A percentile compares a stretch with the other conserved stretches of the same genome.
These are phyloP conservation scores for Agrotis exclamationis DNA, from an alignment of 2,888 invertebrate species.

Conservation along the genomic window DNA sequence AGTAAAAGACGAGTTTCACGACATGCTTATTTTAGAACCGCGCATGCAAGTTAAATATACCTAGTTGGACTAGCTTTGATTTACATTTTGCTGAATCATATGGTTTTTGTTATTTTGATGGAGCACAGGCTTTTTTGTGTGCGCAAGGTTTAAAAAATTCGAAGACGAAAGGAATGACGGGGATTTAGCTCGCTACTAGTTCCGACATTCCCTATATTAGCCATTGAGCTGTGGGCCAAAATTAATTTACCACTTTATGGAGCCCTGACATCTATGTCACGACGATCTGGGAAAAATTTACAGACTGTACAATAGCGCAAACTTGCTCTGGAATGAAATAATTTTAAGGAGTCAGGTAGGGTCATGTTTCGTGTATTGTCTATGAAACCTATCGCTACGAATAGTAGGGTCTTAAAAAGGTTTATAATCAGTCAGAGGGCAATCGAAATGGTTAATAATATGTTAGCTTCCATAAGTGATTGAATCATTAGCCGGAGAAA, in stretches of 20 bases:
- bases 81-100: not conserved
- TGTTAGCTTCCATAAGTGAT: too few species aligned
- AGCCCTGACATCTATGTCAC: not conserved
- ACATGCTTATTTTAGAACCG: conserved; percentile 4
- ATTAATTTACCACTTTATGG: not conserved
- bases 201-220: too few species aligned
- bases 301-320: not conserved
- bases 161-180: not conserved
- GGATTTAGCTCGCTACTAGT: not conserved
- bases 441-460: too few species aligned
- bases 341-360: not conserved
- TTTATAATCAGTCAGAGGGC: too few species aligned
- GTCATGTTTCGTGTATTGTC: too few species aligned
- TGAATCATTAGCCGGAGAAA: too few species aligned
- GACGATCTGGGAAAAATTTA: not conserved
- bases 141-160: not conserved
- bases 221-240: not conserved
- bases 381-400: too few species aligned
- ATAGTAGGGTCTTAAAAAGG: too few species aligned
- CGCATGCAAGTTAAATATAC: not conserved
- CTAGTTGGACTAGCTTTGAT: not conserved
- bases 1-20: conserved; percentile 16
- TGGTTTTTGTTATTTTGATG: not conserved
- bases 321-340: not conserved
- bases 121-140: not conserved